Base-by-base conservation (phyloP, 2,888 invertebrate species). In the Muscina levida region DNA sequence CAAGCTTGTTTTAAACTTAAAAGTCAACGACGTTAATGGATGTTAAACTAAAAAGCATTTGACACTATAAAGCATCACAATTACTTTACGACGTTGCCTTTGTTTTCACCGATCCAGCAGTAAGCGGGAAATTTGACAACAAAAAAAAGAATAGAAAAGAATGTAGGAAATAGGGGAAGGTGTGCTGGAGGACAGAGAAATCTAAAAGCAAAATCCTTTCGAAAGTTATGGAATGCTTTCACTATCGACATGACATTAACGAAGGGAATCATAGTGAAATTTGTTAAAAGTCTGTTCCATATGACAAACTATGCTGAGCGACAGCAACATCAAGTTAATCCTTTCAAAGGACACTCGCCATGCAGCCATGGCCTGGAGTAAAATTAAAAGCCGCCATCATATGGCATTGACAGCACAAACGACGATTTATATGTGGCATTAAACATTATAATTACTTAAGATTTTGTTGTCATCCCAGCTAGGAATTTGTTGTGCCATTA, bases 381-480 rank as follows among this genome's bases (percentile, higher is more conserved):
- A 1, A n/a, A 57, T 26, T 26, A 17, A 31, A 15, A 31, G 37
- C 59, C 5, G 37, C 19, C 59, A 59, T 59, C 62, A 48, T 37
- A 51, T 66, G 65, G 46, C 53, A 75, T 53, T 51, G 68, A 70
- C 51, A 42, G 68, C 13, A 15, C 1, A 17, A 44, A 68, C 59
- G 44, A 68, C 59, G 31, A 51, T 68, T 68, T 46, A 46, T 73
- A 57, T 13, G 37, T n/a, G n/a, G n/a, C 37, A 48, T 67, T 67
- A 24, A 70, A 44, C n/a, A 51, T 62, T 53, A 24, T 62, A 70
- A 75, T 75, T 75, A 62, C 62, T 75, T 42, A 4, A 11, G 75
- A 70, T 65, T 70, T 53, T 42, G 51, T 26, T 75, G 51, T 42
- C 39, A 67, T 68, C 46, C 8, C 66, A 73, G n/a, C n/a, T n/a